Conservation (phyloP, 2,113 vertebrate species). For the Poecile atricapillus region DNA sequence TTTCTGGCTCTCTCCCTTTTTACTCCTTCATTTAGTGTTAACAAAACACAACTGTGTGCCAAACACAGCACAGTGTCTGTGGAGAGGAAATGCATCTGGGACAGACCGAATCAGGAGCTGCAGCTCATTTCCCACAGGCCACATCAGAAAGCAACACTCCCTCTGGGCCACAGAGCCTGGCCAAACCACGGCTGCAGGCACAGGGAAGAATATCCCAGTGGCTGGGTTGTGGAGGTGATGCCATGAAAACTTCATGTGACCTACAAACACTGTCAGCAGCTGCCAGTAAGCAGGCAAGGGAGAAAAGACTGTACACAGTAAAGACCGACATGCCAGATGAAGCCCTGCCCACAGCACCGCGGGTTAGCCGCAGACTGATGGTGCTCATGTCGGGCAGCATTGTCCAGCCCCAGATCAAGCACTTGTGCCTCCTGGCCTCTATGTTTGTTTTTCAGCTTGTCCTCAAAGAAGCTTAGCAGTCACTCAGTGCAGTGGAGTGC, state of each 20-base stretch:
- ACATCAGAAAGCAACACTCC: background rate
- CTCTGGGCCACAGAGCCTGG: background rate
- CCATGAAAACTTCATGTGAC: background rate
- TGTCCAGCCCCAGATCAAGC: background rate
- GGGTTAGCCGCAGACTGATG: fast-evolving
- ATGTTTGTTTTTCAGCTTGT: background rate
- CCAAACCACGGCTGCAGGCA: background rate
- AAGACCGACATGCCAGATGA: fast-evolving
- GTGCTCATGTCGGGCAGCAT: fast-evolving
- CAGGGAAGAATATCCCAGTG: background rate
- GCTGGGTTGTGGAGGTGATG: too few species aligned
- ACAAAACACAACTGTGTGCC: background rate
- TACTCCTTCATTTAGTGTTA: background rate
- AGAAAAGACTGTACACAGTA: background rate
- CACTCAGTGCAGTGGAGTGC: background rate
- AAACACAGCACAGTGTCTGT: background rate
- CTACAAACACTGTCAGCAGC: background rate
- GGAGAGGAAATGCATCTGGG: background rate
- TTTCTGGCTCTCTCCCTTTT: background rate
- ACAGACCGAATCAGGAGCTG: background rate
- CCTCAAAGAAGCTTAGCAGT: background rate
- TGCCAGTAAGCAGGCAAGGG: background rate
- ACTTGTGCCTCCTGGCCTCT: background rate
- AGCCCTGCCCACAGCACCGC: fast-evolving
- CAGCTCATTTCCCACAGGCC: background rate